phyloP scores from a whole-genome alignment of 2,888 invertebrate genomes.

The Coecobrya sp. region DNA sequence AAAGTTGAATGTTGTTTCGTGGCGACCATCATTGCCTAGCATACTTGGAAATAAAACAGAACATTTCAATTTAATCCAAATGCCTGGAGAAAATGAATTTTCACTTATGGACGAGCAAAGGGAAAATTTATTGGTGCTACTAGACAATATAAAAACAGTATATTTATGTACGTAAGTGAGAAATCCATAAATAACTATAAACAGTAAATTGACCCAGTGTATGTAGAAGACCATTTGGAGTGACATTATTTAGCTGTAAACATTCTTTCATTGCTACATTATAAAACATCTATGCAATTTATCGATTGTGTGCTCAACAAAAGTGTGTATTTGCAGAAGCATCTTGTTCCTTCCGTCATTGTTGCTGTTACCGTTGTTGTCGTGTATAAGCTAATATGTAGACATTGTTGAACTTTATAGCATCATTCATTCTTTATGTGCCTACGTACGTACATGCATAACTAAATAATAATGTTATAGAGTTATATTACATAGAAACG shows the following conservation, averaged over 20 bases:
- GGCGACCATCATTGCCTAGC: neutral
- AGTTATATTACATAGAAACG: too few relatives aligned
- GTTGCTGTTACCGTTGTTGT: neutral
- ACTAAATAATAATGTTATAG: too few relatives aligned
- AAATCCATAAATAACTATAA: too few relatives aligned
- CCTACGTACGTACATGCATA: neutral
- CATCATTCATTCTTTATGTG: neutral
- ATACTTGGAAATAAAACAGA: neutral
- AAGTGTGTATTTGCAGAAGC: neutral
- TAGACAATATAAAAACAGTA: too few relatives aligned
- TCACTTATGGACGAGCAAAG: neutral
- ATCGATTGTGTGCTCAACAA: neutral
- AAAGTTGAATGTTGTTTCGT: too few relatives aligned
- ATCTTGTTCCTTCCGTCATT: slow-evolving; percentile 8
- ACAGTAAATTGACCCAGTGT: too few relatives aligned
- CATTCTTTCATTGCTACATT: too few relatives aligned
- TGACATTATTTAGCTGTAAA: too few relatives aligned
- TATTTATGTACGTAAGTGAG: too few relatives aligned
- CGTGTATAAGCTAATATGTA: neutral
- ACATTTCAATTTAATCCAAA: neutral
- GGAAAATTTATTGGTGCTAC: too few relatives aligned
- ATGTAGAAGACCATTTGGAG: too few relatives aligned
- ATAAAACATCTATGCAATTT: neutral
- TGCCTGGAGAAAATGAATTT: neutral
- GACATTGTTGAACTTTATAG: neutral